Percentiles rank a stretch among this genome's conserved stretches.
Evolutionary conservation across 1,140 invertebrate species (phyloP).

Genomic region (Danaus melanippus): DNA sequence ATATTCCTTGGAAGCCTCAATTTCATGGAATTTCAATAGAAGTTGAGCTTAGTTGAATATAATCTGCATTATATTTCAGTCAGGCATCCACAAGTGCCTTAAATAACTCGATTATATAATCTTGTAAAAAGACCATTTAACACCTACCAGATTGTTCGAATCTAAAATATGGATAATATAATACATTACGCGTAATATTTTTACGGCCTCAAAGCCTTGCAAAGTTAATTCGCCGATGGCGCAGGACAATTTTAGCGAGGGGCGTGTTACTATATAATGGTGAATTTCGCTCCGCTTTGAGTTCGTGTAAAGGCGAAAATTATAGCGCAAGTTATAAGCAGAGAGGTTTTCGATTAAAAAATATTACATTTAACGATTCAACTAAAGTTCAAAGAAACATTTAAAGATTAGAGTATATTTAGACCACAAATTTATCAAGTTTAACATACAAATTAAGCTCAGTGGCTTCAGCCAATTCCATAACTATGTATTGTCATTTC

Average conservation of each 20-base stretch:
- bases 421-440: no score
- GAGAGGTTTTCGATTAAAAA: slow-evolving; percentile 6
- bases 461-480: no score
- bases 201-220: slow-evolving; percentile 40
- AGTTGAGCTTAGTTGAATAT: background rate
- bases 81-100: slow-evolving; percentile 5
- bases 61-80: slow-evolving; percentile 1
- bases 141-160: slow-evolving; percentile 21
- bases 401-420: no score
- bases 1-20: no score
- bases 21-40: no score
- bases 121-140: slow-evolving; percentile 7
- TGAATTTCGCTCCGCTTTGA: slow-evolving; percentile 44
- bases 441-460: no score
- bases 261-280: slow-evolving; percentile 50
- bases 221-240: slow-evolving; percentile 53
- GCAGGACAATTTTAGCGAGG: slow-evolving; percentile 43
- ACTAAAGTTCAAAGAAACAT: no score
- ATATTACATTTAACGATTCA: background rate
- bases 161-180: slow-evolving; percentile 27
- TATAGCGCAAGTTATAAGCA: slow-evolving; percentile 14
- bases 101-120: slow-evolving; percentile 5
- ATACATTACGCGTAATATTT: slow-evolving; percentile 39
- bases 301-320: slow-evolving; percentile 28
- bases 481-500: no score